Conservation (phyloP, 2,113 vertebrate species). For the Dromiciops gliroides region DNA sequence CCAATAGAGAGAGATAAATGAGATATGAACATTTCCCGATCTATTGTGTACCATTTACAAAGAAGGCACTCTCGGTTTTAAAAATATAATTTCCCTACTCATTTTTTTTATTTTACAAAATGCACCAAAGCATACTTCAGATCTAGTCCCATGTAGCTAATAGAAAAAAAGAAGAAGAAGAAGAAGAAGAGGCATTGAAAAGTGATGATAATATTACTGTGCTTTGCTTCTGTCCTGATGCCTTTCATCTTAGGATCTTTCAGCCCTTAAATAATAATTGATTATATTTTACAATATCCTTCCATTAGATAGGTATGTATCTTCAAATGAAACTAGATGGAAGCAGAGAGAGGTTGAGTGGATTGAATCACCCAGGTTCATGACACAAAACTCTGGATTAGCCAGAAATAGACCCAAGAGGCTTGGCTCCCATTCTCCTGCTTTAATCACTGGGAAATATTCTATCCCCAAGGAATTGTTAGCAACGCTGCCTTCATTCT, state of each 20-base stretch:
- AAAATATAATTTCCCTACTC: constrained; percentile 51
- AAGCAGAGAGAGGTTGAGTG: constrained; percentile 34
- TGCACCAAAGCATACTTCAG: constrained; percentile 47
- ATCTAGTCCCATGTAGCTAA: constrained; percentile 26
- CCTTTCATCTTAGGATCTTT: constrained; percentile 67
- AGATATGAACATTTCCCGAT: background rate
- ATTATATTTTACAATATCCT: constrained; percentile 54
- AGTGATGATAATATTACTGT: constrained; percentile 15
- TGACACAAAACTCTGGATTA: background rate
- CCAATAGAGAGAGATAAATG: constrained; percentile 74
- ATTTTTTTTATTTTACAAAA: constrained; percentile 46
- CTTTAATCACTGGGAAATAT: constrained; percentile 51
- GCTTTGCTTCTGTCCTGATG: constrained; percentile 55
- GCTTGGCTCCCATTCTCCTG: background rate
- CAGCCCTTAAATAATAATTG: constrained; percentile 60
- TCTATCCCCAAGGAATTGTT: background rate
- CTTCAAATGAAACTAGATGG: constrained; percentile 12
- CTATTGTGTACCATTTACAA: constrained; percentile 33
- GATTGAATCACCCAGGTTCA: background rate
- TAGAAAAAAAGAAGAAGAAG: constrained; percentile 43
- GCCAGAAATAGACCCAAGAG: constrained; percentile 23
- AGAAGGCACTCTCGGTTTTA: constrained; percentile 49
- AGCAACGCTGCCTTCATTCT: constrained; percentile 16
- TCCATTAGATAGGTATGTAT: constrained; percentile 3
- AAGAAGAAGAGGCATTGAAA: constrained; percentile 28